Conservation (phyloP, 2,113 vertebrate genomes). For the Gymnogyps californianus region DNA sequence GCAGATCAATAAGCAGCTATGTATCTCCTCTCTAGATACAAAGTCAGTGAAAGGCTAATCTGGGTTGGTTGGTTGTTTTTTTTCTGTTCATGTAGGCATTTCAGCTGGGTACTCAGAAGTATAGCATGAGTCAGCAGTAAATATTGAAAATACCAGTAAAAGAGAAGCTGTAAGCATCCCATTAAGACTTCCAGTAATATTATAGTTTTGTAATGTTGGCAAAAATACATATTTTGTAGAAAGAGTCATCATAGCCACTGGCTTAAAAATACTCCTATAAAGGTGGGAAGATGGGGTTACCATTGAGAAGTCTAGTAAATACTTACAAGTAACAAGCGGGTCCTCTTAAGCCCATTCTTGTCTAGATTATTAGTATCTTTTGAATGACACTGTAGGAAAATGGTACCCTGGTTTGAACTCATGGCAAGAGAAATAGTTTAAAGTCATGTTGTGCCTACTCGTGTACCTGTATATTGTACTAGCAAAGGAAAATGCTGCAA, state of each 20-base stretch:
- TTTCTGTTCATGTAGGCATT: neutral
- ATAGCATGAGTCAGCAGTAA: constrained; percentile 6
- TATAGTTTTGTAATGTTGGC: neutral
- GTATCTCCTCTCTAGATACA: neutral
- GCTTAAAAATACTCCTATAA: neutral
- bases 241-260: neutral
- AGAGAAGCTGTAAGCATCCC: neutral
- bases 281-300: neutral
- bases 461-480: neutral
- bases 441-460: neutral
- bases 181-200: constrained; percentile 12
- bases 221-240: neutral
- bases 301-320: neutral
- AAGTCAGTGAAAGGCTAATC: neutral
- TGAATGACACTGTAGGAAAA: neutral
- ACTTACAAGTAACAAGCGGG: neutral
- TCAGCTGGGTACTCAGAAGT: neutral
- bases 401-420: neutral
- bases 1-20: neutral
- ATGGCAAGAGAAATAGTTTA: neutral
- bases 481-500: neutral
- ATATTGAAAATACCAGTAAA: constrained; percentile 3
- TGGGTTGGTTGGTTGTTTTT: neutral
- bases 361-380: neutral
- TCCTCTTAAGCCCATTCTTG: neutral